These are phyloP conservation scores for Megalurothrips usitatus DNA, from an alignment of 2,888 invertebrate genomes.

Conservation along the genomic window DNA sequence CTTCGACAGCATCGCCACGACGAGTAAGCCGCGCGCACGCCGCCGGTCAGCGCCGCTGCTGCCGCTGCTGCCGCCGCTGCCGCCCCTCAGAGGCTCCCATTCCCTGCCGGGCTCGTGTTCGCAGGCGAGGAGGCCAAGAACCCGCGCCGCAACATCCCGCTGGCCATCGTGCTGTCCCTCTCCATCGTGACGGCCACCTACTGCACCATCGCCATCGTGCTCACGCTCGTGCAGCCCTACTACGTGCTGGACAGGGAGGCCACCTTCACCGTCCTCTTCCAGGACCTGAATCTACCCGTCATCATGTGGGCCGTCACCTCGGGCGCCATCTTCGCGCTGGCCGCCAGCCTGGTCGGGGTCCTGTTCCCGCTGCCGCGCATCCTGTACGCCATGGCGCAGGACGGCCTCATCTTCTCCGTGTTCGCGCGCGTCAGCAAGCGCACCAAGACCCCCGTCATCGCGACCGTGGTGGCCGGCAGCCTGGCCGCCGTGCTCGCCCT, in stretches of 20 bases:
- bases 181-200: slow-evolving; percentile 81
- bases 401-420: slow-evolving; percentile 78
- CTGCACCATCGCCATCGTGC: slow-evolving; percentile 82
- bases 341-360: slow-evolving; percentile 79
- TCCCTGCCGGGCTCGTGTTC: too few relatives aligned
- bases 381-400: slow-evolving; percentile 86
- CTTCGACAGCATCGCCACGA: slow-evolving; percentile 88
- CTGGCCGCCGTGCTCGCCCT: slow-evolving; percentile 73
- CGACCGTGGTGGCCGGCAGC: slow-evolving; percentile 67
- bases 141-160: slow-evolving; percentile 84
- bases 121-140: slow-evolving; percentile 82
- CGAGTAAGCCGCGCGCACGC: slow-evolving; percentile 57
- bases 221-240: slow-evolving; percentile 78
- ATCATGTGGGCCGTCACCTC: slow-evolving; percentile 76
- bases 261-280: slow-evolving; percentile 75
- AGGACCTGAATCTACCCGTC: slow-evolving; percentile 70
- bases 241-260: slow-evolving; percentile 68
- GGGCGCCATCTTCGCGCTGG: slow-evolving; percentile 89
- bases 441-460: slow-evolving; percentile 68
- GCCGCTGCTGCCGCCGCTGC: too few relatives aligned
- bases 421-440: slow-evolving; percentile 70
- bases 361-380: slow-evolving; percentile 80
- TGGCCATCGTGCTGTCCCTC: slow-evolving; percentile 82
- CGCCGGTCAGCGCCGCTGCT: too few relatives aligned
- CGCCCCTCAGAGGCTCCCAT: too few relatives aligned